phyloP scores from a whole-genome alignment of 2,888 invertebrate species.

The Acrocyrtus sp. region DNA sequence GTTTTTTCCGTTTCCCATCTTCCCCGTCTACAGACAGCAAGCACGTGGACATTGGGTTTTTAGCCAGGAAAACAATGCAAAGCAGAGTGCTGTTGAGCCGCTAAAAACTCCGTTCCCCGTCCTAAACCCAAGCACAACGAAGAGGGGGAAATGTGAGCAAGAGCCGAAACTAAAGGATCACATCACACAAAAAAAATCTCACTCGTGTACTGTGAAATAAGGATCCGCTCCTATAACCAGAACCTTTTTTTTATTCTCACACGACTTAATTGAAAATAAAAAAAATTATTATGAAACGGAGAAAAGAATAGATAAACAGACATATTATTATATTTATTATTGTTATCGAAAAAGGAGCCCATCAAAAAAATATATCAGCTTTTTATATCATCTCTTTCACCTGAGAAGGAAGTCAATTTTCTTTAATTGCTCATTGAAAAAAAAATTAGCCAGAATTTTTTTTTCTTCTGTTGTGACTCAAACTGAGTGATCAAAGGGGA shows the following conservation, averaged over 20 bases:
- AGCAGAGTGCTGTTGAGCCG: too few species aligned
- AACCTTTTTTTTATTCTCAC: too few species aligned
- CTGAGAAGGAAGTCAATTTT: neutral
- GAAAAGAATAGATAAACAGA: conserved; percentile 16
- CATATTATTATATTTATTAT: conserved; percentile 17
- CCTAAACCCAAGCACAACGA: neutral
- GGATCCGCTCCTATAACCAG: too few species aligned
- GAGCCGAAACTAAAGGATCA: neutral
- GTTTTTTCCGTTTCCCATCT: too few species aligned
- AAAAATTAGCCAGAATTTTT: neutral
- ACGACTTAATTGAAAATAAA: conserved; percentile 4
- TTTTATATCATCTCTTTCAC: too few species aligned
- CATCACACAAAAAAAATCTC: neutral
- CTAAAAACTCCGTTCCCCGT: too few species aligned
- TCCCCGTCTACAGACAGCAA: neutral
- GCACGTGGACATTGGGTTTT: too few species aligned
- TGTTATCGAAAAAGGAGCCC: too few species aligned
- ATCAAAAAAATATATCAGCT: too few species aligned
- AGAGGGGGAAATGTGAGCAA: conserved; percentile 38
- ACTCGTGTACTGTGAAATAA: neutral
- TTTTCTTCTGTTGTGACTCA: neutral
- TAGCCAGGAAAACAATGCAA: too few species aligned
- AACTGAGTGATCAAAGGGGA: neutral
- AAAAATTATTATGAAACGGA: conserved; percentile 12
- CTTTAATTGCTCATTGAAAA: neutral